Evolutionary conservation across 2,797 vertebrate species (phyloP).

Genomic region (Sus cebifrons): DNA sequence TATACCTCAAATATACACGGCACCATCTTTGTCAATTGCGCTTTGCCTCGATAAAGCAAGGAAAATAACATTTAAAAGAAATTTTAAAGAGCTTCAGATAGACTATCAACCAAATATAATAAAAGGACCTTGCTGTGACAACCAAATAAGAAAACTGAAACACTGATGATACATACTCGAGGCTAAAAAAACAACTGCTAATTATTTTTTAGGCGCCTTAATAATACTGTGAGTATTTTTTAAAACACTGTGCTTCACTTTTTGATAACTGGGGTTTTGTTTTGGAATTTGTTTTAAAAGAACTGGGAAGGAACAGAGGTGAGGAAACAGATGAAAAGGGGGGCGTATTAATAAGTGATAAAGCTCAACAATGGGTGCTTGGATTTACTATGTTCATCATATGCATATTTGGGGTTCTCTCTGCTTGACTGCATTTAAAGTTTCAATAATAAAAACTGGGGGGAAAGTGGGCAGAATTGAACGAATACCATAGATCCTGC

Average conservation of each 20-base stretch:
- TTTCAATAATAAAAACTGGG: background rate
- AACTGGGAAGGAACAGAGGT: background rate
- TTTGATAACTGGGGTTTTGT: background rate
- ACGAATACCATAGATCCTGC: background rate
- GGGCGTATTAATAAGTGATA: background rate
- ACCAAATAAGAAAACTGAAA: background rate
- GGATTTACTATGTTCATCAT: background rate
- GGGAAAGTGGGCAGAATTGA: background rate
- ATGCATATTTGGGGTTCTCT: background rate
- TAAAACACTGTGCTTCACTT: background rate
- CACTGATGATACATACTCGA: background rate
- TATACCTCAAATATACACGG: background rate
- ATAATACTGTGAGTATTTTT: background rate
- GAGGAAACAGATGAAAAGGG: background rate
- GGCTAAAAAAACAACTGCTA: background rate
- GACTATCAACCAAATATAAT: background rate
- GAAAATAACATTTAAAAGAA: background rate
- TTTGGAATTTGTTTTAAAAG: slow-evolving; percentile 10
- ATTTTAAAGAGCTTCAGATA: background rate
- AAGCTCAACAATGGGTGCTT: background rate
- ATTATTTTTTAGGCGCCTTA: slow-evolving; percentile 16
- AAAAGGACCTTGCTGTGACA: background rate
- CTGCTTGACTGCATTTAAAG: background rate
- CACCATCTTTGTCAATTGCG: background rate
- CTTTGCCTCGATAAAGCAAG: background rate